Evolutionary conservation across 2,113 vertebrate species (phyloP), one percentile per base, ranked within the genome.

Genomic region (Chaenogobius annularis): DNA sequence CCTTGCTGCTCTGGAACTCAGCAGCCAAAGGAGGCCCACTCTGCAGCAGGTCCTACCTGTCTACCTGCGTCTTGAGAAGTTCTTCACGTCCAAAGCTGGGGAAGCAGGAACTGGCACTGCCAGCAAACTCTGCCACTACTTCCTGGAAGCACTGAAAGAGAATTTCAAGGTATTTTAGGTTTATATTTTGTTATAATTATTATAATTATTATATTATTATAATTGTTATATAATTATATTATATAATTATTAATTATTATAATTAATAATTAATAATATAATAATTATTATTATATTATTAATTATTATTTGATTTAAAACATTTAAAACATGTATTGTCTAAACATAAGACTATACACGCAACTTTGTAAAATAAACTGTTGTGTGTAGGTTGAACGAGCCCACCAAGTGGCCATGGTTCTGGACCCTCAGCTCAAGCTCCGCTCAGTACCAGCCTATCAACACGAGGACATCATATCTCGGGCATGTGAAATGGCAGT

Each of bases 101-200:
- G 98, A 98, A 1, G 96, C 95, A 0, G 96, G 97, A 1, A 91
- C 95, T 0, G 96, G 97, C 86, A 91, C 95, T 0, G 95, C 97
- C 77, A 98, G 97, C 92, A 99, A 98, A 83, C 95, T 99, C 66
- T 99, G 97, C 92, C 98, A 99, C 90, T 97, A 97, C 91, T 98
- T 99, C 82, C 90, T 99, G 47, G 98, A 99, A 85, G 97, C 97
- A 0, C 93, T 99, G 66, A 99, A 99, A 86, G 98, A 99, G 92
- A 98, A 99, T 90, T 99, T 99, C 88, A 98, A 98, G 85, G 91
- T 91, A 80, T 8, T 56, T 6, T 66, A 15, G 13, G 14, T 66
- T 23, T 46, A 7, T 12, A 46, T n/a, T 22, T 12, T n/a, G n/a
- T 10, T 44, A n/a, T n/a, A n/a, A n/a, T n/a, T n/a, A n/a, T n/a